Evolutionary conservation across 2,888 invertebrate species (phyloP).

Genomic region (Dastarcus helophoroides): DNA sequence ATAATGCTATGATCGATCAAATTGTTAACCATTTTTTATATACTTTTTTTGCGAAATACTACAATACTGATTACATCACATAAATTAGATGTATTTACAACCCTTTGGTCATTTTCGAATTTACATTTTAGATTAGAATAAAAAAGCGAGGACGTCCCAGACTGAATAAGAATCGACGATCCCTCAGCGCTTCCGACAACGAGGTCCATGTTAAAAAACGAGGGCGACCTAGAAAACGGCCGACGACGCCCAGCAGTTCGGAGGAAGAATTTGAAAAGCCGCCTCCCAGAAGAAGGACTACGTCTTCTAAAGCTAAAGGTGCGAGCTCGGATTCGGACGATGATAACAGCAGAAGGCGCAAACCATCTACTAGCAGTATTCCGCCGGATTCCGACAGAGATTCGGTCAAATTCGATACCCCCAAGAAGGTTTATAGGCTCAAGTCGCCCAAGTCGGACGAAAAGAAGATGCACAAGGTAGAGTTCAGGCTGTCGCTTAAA

Average conservation of each 20-base stretch:
- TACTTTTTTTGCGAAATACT: no score
- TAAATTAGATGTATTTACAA: no score
- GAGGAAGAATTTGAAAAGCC: conserved; percentile 34
- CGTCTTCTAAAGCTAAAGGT: conserved; percentile 20
- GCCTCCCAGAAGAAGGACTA: conserved; percentile 23
- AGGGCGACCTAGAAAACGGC: conserved; percentile 30
- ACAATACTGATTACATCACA: no score
- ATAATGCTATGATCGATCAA: no score
- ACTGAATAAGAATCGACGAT: conserved; percentile 13
- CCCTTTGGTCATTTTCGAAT: no score
- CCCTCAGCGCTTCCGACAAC: conserved; percentile 27
- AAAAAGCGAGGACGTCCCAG: conserved; percentile 21
- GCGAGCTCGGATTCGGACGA: conserved; percentile 23
- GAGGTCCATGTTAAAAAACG: conserved; percentile 23
- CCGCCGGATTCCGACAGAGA: conserved; percentile 20
- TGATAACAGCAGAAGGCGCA: conserved; percentile 15
- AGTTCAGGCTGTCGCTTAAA: no score
- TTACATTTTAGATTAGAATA: conserved; percentile 17
- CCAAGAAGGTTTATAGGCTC: conserved; percentile 20
- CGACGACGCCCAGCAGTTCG: conserved; percentile 29
- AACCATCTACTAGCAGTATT: conserved; percentile 12
- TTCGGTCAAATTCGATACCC: conserved; percentile 14
- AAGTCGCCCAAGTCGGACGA: conserved; percentile 20
- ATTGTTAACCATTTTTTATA: no score
- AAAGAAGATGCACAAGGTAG: no score